Evolutionary conservation across 1,140 invertebrate species (phyloP).

Genomic region (Cydia pomonella): DNA sequence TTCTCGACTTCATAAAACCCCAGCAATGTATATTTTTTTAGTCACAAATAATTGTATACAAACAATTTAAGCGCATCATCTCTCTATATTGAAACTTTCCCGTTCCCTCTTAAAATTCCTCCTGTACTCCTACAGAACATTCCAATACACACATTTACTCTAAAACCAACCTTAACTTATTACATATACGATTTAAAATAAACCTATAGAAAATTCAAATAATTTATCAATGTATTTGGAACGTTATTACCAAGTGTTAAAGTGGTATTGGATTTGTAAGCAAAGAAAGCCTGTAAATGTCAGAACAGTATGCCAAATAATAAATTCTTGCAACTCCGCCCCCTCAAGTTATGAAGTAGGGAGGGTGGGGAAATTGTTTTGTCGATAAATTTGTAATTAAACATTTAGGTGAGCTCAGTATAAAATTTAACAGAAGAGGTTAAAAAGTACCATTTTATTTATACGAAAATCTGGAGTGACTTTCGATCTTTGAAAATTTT

Average conservation of each 20-base stretch:
- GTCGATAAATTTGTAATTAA: slow-evolving; percentile 6
- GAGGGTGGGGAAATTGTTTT: slow-evolving; percentile 3
- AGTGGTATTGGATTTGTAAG: background rate
- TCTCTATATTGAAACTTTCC: background rate
- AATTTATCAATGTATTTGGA: slow-evolving; percentile 23
- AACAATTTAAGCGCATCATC: slow-evolving; percentile 11
- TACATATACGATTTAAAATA: background rate
- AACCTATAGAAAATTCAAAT: background rate
- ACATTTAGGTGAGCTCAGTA: background rate
- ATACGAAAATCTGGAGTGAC: no score
- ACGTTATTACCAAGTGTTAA: slow-evolving; percentile 2
- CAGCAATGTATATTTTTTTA: background rate
- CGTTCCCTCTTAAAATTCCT: slow-evolving; percentile 12
- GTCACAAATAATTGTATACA: background rate
- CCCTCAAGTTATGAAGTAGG: slow-evolving; percentile 7
- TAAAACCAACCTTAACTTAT: background rate
- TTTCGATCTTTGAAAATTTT: no score
- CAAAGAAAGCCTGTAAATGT: slow-evolving; percentile 33
- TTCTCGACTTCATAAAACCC: no score
- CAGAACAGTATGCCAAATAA: slow-evolving; percentile 37
- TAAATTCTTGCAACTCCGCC: slow-evolving; percentile 39
- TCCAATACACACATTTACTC: background rate
- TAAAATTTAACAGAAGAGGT: no score
- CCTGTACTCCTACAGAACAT: background rate
- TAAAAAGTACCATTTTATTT: no score